Evolutionary conservation across 2,113 vertebrate species (phyloP), one percentile per base, ranked within the genome.

Genomic region (Zosterops pallidus): DNA sequence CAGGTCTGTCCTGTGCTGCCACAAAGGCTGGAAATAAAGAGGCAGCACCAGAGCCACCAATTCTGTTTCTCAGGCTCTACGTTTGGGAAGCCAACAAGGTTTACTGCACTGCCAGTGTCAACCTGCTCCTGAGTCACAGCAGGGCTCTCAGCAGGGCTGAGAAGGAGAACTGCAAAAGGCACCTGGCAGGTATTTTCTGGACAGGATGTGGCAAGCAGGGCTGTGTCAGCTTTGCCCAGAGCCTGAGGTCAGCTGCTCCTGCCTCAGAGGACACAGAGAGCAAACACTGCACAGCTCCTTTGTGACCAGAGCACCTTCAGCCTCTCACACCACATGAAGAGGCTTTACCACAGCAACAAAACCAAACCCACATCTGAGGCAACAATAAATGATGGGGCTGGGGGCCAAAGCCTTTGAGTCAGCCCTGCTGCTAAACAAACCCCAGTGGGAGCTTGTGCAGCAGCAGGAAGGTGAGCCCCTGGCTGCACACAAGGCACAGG

Each of bases 281-380:
- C 6, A 9, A 9, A 49, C 0, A 0, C 63, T 29, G 37, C 1
- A 0, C 23, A 33, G 33, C 56, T 39, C n/a, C 24, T 22, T 26
- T 0, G 0, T 12, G 3, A 17, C 5, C 3, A 2, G 23, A 29
- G 53, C 2, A 19, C 64, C 68, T 33, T 7, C 4, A 0, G 33
- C 33, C 17, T 19, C 64, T 60, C 10, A 0, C 5, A 26, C 25
- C 44, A 6, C 20, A 3, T 14, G 9, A 6, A 3, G 8, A 26
- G 9, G 5, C 0, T 56, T 24, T 11, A 59, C 44, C 57, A 28
- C 3, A 35, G 37, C 21, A 72, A 83, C 63, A 72, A 79, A 84
- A 70, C 8, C 10, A 84, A 19, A 7, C 24, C 3, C 24, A 29
- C 35, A 29, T 4, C 53, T 26, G 7, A 71, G 68, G 50, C 41